Base-by-base conservation (phyloP, 2,888 invertebrate genomes). In the Apoda limacodes region DNA sequence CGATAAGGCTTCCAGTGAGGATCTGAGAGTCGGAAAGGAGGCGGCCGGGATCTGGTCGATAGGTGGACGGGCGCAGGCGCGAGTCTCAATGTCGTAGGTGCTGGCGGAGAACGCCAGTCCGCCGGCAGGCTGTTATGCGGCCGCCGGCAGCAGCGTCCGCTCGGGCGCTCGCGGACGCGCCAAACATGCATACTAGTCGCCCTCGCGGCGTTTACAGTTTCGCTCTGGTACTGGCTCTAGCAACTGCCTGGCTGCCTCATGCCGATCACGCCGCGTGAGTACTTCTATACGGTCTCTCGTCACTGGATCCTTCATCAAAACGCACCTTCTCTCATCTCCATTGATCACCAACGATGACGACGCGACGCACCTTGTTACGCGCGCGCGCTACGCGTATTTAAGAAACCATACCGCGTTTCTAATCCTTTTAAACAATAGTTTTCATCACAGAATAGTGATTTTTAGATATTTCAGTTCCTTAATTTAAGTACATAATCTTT, bases 261-360 rank as follows among this genome's bases (percentile, higher is more conserved):
- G 60, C 64, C 20, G 67, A 69, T 46, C 60, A 65, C 40, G 71
- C 72, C 34, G 66, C 72, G 78, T 78, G 44, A 76, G 76, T 76
- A 74, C 48, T 22, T 12, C 12, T 10, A 6, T 7, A 17, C 17
- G 17, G 5, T 17, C 17, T 7, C 5, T 17, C 7, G 17, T 17
- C 17, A 5, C 17, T 10, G 3, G 25, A 21, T 17, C 21, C 20
- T 31, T 31, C 15, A 20, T 22, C 14, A 23, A 20, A n/a, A 20
- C 13, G n/a, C 17, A 20, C 9, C 13, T 22, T 21, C 27, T 28
- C 31, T 35, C 39, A 22, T 24, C 28, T 35, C 34, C 14, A 24
- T 28, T 35, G 37, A 33, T 36, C 14, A 9, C 28, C 11, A 19
- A 17, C 34, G 14, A 10, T 17, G 13, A 13, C 13, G 26, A 14